A percentile compares a stretch with the other conserved stretches of the same genome.
These are phyloP conservation scores for Nipponacmea schrenckii DNA, from an alignment of 2,888 invertebrate species.

Conservation along the genomic window DNA sequence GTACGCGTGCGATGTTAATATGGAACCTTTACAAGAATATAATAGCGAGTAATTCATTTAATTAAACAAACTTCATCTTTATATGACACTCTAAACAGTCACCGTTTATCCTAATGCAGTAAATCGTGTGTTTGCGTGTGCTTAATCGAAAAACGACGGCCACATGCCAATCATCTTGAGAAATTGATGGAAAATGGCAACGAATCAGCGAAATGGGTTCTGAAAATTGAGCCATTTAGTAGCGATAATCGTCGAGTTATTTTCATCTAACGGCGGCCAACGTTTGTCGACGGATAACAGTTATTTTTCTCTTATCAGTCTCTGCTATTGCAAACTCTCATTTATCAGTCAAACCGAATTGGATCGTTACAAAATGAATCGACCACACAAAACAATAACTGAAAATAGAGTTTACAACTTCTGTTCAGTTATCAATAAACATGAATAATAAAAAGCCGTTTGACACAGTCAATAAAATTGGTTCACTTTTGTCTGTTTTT, in stretches of 20 bases:
- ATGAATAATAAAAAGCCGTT: too few relatives aligned
- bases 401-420: too few relatives aligned
- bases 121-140: constrained; percentile 8
- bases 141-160: background rate
- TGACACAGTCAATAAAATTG: too few relatives aligned
- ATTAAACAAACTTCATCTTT: constrained; percentile 12
- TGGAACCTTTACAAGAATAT: constrained; percentile 20
- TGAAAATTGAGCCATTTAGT: constrained; percentile 4
- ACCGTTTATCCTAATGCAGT: constrained; percentile 6
- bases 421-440: too few relatives aligned
- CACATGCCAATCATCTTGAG: background rate
- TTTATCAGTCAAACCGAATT: background rate
- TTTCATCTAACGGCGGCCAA: background rate
- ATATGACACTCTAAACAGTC: background rate
- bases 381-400: background rate
- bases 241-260: constrained; percentile 7
- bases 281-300: constrained; percentile 7
- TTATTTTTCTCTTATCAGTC: constrained; percentile 1
- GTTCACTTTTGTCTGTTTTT: too few relatives aligned
- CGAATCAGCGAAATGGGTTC: constrained; percentile 2
- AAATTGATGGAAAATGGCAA: constrained; percentile 8
- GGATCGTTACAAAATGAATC: background rate
- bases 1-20: constrained; percentile 19
- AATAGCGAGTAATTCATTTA: constrained; percentile 22
- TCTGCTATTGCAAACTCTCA: background rate